Base-by-base conservation (phyloP, 2,888 invertebrate genomes). In the Oligia latruncula region DNA sequence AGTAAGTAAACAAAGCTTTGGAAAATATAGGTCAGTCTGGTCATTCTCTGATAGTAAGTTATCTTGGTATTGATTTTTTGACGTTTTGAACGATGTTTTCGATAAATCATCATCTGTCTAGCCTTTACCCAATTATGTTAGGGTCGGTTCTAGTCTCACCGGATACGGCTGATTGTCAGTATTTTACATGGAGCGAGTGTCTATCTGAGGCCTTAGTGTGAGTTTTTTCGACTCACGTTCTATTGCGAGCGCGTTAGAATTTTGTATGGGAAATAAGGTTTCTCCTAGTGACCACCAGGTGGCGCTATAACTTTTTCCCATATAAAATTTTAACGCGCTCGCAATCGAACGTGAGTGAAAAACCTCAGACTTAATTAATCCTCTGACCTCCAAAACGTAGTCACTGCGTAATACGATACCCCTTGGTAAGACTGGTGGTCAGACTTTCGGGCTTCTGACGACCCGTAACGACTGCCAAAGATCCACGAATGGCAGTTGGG, bases 21-120 rank as follows among this genome's bases (percentile, higher is more conserved):
- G 23, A 62, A 77, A 77, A 88, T 86, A 68, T 87, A 77, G 89
- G 87, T 86, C 78, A 87, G 62, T 80, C 80, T 83, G 80, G 80
- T 85, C 81, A 82, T 84, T 87, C 78, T 76, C 83, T 58, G 55
- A 76, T 83, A 83, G 64, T 78, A 81, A 49, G 73, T 78, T 89
- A 89, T 89, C 88, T 71, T 74, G 43, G 35, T 82, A 79, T 82
- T 84, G 88, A 68, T 74, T 82, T 76, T 82, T 84, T 70, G 73
- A 66, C 75, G 71, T 43, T 74, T 73, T 71, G 82, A 83, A 86
- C 77, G 71, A 84, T 89, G 73, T 65, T 88, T 90, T 87, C 80
- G 89, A 91, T 23, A 58, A 55, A 23, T 23, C 8, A 23, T 55
- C 6, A 55, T 8, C 8, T 20, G 6, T 52, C 52, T 52, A 20